Evolutionary conservation across 2,797 vertebrate genomes (phyloP).

Genomic region (Poecilia picta): DNA sequence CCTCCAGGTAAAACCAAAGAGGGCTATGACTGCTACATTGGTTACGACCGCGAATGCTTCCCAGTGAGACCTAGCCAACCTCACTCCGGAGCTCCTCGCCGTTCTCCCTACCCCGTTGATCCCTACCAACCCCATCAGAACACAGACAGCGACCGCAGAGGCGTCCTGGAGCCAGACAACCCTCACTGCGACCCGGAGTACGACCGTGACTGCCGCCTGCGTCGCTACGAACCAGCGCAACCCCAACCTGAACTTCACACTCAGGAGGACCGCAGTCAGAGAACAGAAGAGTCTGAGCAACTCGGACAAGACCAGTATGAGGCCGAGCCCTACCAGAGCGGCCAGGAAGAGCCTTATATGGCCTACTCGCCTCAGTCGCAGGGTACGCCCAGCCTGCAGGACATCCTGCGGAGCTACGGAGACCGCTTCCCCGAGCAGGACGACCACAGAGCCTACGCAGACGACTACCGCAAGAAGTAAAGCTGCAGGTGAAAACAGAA

Average conservation of each 20-base stretch:
- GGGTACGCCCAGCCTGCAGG: conserved; percentile 76
- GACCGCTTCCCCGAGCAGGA: conserved; percentile 76
- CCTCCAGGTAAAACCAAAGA: conserved; percentile 85
- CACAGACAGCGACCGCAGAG: conserved; percentile 66
- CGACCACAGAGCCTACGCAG: conserved; percentile 75
- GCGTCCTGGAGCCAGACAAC: conserved; percentile 79
- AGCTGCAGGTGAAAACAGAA: conserved; percentile 40
- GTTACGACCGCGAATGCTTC: conserved; percentile 82
- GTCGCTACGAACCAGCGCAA: conserved; percentile 68
- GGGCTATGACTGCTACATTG: conserved; percentile 84
- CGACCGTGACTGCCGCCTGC: conserved; percentile 81
- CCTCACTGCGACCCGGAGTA: conserved; percentile 84
- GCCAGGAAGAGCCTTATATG: conserved; percentile 82
- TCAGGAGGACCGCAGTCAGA: conserved; percentile 47
- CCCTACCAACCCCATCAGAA: conserved; percentile 80
- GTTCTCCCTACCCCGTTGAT: conserved; percentile 56
- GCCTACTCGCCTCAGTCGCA: conserved; percentile 67
- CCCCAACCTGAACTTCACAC: conserved; percentile 33
- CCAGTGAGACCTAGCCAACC: conserved; percentile 66
- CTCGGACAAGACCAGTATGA: conserved; percentile 67
- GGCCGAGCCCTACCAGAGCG: conserved; percentile 78
- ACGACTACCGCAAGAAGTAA: conserved; percentile 82
- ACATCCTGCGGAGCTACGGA: conserved; percentile 78
- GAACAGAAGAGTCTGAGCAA: conserved; percentile 44
- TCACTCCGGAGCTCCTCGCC: conserved; percentile 61